Percentiles rank a stretch among this genome's conserved stretches.
These are phyloP conservation scores for Acromyrmex charruanus DNA, from an alignment of 1,140 invertebrate genomes.

Conservation along the genomic window DNA sequence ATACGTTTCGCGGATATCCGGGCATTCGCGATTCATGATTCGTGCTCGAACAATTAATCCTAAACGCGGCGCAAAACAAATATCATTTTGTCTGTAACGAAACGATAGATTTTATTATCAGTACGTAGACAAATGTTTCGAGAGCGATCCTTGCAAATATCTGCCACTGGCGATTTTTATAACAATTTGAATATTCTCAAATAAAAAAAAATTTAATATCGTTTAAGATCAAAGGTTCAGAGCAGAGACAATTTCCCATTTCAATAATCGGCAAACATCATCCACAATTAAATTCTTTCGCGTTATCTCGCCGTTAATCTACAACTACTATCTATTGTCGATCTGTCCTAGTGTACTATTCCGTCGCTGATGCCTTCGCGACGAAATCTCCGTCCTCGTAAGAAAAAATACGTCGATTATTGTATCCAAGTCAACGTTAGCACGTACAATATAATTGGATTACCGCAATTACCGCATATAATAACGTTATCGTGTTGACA, in stretches of 20 bases:
- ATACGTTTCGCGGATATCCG: neutral
- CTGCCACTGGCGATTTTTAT: neutral
- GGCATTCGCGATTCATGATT: neutral
- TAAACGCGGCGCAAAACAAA: neutral
- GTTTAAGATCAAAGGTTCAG: slow-evolving; percentile 15
- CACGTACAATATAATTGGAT: slow-evolving; percentile 18
- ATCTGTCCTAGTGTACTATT: slow-evolving; percentile 25
- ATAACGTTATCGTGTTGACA: slow-evolving; percentile 19
- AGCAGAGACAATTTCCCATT: neutral
- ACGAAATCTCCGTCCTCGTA: slow-evolving; percentile 5
- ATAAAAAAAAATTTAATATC: slow-evolving; percentile 29
- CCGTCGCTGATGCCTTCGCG: neutral
- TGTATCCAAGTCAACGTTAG: neutral
- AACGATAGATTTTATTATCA: neutral
- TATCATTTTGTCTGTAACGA: neutral
- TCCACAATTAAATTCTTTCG: slow-evolving; percentile 19
- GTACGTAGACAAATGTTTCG: neutral
- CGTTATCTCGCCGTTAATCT: slow-evolving; percentile 3
- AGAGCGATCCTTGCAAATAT: neutral
- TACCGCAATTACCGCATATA: neutral
- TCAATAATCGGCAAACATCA: neutral
- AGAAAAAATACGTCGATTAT: slow-evolving; percentile 48
- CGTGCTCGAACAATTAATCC: slow-evolving; percentile 16
- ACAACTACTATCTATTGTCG: slow-evolving; percentile 42
- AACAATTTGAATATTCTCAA: neutral